phyloP scores from a whole-genome alignment of 2,797 vertebrate genomes.

The Siniperca undulata region DNA sequence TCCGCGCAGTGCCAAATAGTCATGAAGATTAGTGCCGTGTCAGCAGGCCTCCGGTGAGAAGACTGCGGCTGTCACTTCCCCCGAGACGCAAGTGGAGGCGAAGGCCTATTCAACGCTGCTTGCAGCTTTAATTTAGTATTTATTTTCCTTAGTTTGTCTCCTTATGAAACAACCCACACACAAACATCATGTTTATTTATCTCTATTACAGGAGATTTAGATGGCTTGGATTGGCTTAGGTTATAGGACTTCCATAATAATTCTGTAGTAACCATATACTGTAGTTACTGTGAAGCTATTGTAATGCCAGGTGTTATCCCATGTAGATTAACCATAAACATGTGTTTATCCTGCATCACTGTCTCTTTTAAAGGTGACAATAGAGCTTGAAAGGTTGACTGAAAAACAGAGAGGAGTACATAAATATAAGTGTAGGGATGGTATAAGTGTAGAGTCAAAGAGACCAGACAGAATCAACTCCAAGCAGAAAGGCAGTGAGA shows the following conservation, averaged over 20 bases:
- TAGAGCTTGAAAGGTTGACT: slow-evolving; percentile 4
- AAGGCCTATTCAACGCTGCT: too few relatives aligned
- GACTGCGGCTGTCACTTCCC: too few relatives aligned
- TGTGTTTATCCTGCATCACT: neutral
- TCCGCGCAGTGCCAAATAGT: too few relatives aligned
- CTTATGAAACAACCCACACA: neutral
- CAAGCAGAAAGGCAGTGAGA: slow-evolving; percentile 43
- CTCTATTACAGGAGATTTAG: neutral
- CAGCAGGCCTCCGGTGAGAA: too few relatives aligned
- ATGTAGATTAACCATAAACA: slow-evolving; percentile 9
- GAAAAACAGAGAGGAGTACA: neutral
- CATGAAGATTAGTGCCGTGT: too few relatives aligned
- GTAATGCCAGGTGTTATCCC: neutral
- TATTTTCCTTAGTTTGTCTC: neutral
- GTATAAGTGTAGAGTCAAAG: neutral
- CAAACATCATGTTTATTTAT: neutral
- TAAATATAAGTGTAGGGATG: neutral
- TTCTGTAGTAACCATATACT: neutral
- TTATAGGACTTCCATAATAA: neutral
- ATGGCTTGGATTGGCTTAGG: neutral
- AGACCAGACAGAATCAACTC: slow-evolving; percentile 26
- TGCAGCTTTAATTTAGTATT: neutral
- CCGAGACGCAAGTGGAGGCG: too few relatives aligned
- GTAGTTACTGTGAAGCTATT: neutral
- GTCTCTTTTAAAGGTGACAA: neutral